Percentiles rank a stretch among this genome's conserved stretches.
phyloP scores from a whole-genome alignment of 2,113 vertebrate species.

The Caretta caretta region DNA sequence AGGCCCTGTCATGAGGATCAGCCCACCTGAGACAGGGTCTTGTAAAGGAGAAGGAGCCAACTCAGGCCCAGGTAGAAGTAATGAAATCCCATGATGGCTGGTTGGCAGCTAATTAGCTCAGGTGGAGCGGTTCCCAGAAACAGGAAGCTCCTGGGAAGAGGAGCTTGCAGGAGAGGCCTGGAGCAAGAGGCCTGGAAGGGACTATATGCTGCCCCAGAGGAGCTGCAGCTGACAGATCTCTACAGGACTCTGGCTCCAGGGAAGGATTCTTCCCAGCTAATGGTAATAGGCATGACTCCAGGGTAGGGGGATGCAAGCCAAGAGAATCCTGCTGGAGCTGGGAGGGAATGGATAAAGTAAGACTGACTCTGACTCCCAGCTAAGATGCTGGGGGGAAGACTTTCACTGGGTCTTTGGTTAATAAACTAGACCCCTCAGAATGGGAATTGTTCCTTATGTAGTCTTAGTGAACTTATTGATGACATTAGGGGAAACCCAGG shows the following conservation, averaged over 20 bases:
- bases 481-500: neutral
- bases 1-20: neutral
- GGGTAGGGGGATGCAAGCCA: neutral
- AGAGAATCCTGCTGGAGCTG: neutral
- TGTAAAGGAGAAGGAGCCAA: neutral
- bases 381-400: neutral
- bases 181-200: neutral
- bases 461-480: neutral
- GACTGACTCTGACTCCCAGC: neutral
- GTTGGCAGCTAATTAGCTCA: neutral
- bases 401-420: neutral
- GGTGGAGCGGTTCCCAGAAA: neutral
- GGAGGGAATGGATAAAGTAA: neutral
- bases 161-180: neutral
- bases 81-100: neutral
- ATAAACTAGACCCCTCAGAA: neutral
- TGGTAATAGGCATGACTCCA: neutral
- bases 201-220: neutral
- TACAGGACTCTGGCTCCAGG: neutral
- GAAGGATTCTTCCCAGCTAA: neutral
- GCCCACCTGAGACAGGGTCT: neutral
- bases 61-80: neutral
- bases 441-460: neutral
- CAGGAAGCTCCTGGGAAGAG: neutral
- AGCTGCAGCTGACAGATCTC: neutral